Base-by-base conservation (phyloP, 2,113 vertebrate genomes). In the Gracilinanus agilis region DNA sequence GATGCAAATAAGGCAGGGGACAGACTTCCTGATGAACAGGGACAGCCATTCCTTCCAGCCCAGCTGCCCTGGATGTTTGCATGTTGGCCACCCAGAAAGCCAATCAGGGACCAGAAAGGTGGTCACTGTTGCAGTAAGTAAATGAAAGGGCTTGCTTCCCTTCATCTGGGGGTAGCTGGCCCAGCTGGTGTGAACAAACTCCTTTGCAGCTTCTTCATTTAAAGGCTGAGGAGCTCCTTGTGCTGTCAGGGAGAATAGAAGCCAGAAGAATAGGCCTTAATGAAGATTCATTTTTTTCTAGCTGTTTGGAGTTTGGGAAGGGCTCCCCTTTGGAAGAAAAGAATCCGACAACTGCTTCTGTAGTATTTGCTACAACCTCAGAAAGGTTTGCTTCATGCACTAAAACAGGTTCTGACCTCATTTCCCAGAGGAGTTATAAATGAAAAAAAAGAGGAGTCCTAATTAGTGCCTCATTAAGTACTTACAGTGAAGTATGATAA, bases 401-500 rank as follows among this genome's bases (percentile, higher is more conserved):
- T 94, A 94, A 97, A 95, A 56, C 90, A 94, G 92, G 94, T 96
- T 97, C 96, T 97, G 97, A 98, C 97, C 97, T 98, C 91, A 93
- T 97, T 98, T 98, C 97, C 97, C 97, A 92, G 90, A 97, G 97
- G 97, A 97, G 55, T 97, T 98, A 96, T 93, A 97, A 96, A 96
- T 94, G 58, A 56, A 56, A 91, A 27, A 54, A 95, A 96, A 96
- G 25, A 93, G 89, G 90, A 95, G 91, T 96, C 91, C 97, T 98
- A 98, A 98, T 98, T 98, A 98, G 98, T 29, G 53, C 90, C 95
- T 98, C 90, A 91, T 98, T 98, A 98, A 98, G 96, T 97, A 96
- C 96, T 98, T 96, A 90, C 92, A 97, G 91, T 95, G 95, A 97
- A 98, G 96, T 97, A 96, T 93, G 93, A 19, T 97, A 95, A 97